Evolutionary conservation across 2,888 invertebrate species (phyloP), one percentile per base, ranked within the genome.

Genomic region (Hedya salicella): DNA sequence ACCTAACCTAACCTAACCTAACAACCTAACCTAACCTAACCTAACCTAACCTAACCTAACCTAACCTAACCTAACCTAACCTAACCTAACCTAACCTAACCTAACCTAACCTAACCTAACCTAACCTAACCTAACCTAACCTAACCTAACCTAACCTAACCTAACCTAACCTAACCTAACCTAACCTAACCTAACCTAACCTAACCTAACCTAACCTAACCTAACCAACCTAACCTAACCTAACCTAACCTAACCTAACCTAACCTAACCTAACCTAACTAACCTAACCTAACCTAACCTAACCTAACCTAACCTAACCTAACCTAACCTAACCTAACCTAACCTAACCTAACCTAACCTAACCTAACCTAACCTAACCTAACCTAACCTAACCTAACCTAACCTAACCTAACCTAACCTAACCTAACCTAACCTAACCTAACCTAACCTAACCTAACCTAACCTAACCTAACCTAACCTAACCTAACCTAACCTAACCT

Each of bases 161-260:
- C 62, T 56, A 67, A 67, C 62, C 60, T 59, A 64, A 64, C 64
- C 64, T 50, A 64, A 64, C 64, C 64, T 44, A 64, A 65, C 65
- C 59, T 59, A 65, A 65, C 65, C 65, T 65, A 65, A 65, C 65
- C 65, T 59, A 69, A 68, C 66, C 66, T 60, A 60, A 67, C 67
- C 67, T 67, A 67, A 67, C 67, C 67, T 69, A 69, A 69, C 70
- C 36, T 67, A 64, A 64, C 68, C 67, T 68, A 54, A 62, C 69
- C 71, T 69, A 71, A 71, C 71, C 71, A 68, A n/a, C n/a, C n/a
- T n/a, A 71, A 71, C 69, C 69, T 69, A 71, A 71, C 69, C 71
- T 67, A 68, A 25, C 25, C 25, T 25, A 25, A 68, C 70, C 67
- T 65, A 69, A 68, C 70, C 66, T 64, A 69, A 68, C 70, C 68